A percentile compares a stretch with the other conserved stretches of the same genome.
Evolutionary conservation across 2,888 invertebrate species (phyloP).

Genomic region (Slavum lentiscoides): DNA sequence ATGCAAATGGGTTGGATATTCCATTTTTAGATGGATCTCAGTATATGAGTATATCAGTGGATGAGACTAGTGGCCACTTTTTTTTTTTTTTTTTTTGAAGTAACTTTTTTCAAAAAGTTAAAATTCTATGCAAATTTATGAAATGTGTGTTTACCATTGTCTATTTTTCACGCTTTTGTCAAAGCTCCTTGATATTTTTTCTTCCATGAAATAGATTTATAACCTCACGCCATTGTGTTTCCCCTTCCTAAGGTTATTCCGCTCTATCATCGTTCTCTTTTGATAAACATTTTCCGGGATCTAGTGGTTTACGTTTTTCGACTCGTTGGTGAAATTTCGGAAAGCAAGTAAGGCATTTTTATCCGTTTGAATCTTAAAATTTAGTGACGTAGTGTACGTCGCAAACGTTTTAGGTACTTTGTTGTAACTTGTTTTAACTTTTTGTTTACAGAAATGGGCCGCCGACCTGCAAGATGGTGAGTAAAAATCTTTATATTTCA

Average conservation of each 20-base stretch:
- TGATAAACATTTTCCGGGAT: constrained; percentile 27
- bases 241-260: not conserved
- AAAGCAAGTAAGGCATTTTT: constrained; percentile 31
- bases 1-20: too few relatives aligned
- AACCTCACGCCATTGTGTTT: not conserved
- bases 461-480: constrained; percentile 98
- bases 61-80: too few relatives aligned
- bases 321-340: not conserved
- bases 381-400: not conserved
- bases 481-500: constrained; percentile 59
- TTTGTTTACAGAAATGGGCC: constrained; percentile 76
- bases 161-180: not conserved
- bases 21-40: too few relatives aligned
- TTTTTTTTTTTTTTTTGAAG: too few relatives aligned
- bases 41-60: too few relatives aligned
- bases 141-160: too few relatives aligned
- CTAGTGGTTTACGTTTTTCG: not conserved
- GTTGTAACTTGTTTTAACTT: not conserved
- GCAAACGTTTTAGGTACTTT: not conserved
- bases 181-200: constrained; percentile 1
- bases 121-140: too few relatives aligned
- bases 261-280: not conserved
- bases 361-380: constrained; percentile 31
- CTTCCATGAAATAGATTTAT: not conserved
- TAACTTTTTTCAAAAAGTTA: too few relatives aligned